Evolutionary conservation across 2,888 invertebrate genomes (phyloP), one percentile per base, ranked within the genome.

Genomic region (Rhagophthalmus giganteus): DNA sequence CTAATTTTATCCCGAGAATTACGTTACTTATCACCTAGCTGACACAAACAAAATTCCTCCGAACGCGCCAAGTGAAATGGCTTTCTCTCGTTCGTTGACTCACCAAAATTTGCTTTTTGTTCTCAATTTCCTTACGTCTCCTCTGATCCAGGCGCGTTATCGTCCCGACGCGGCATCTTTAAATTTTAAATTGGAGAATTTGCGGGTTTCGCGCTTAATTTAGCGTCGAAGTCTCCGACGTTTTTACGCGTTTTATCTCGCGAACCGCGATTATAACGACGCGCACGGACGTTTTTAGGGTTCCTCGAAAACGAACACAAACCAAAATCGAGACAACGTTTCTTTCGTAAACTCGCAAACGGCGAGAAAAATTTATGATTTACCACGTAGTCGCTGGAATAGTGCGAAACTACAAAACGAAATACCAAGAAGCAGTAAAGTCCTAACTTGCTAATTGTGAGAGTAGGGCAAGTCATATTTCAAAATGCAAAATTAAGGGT

Each of bases 21-120:
- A 6, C 27, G 7, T 30, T 11, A 30, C 12, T 9, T 11, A 9
- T 30, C 30, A 30, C 12, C 7, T 8, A 11, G 12, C 7, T 30
- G n/a, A 10, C 12, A 7, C 12, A 11, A 30, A 15, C 16, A 2
- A 12, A 34, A 34, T 34, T 34, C 34, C 24, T 13, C 6, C 9
- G 9, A 15, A 16, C 9, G 13, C 26, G n/a, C n/a, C 24, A 35
- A 61, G 57, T 56, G 59, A 61, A 62, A 63, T 59, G 58, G 62
- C 63, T 65, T 67, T 67, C 66, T 65, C 63, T 57, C 2, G 11
- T 8, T 11, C 30, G 7, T 3, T 20, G 3, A 20, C 3, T 20
- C 20, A 20, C 20, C 7, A 20, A 20, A 20, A 20, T 20, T 20
- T 20, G 20, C 20, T 20, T 5, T 20, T 20, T 20, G 7, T 20